Evolutionary conservation across 2,888 invertebrate species (phyloP), one percentile per base, ranked within the genome.

Genomic region (Glaucopsyche alexis): DNA sequence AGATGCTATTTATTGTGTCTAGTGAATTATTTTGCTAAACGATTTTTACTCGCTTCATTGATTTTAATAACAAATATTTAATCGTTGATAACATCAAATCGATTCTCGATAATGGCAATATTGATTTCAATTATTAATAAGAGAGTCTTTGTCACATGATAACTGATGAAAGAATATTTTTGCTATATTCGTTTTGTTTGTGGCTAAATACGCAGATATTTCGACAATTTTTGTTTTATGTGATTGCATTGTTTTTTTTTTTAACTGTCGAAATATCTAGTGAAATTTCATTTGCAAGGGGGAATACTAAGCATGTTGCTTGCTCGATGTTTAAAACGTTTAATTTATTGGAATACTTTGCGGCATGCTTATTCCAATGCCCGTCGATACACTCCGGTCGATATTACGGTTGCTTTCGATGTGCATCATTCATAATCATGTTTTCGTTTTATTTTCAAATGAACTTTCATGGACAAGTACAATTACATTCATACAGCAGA

Each of bases 351-450:
- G 78, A 81, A 77, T 81, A 82, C 81, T 81, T 81, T 83, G 82
- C 86, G 85, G 83, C 84, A 86, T 85, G 88, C 87, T 87, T 87
- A 74, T 78, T 81, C 81, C 81, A 77, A 80, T 78, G 77, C 74
- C 80, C 79, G 79, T 78, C 81, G 79, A 81, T 84, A 83, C 80
- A 78, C 29, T 19, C 82, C 81, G 82, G 84, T 79, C 81, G 80
- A 82, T 79, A 79, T 80, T 75, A 80, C 79, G 77, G 80, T 80
- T 81, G 90, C 91, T 91, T 91, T 91, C 80, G 84, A 88, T 90
- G 88, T 91, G 84, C 86, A 89, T 87, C 78, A 81, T 75, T 81
- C 82, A 85, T 84, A 82, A 84, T 85, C 79, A 80, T 80, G 70
- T 73, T 69, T 47, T 69, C 49, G 29, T 69, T 69, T 29, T 69